Evolutionary conservation across 2,888 invertebrate species (phyloP), one percentile per base, ranked within the genome.

Genomic region (Ophion ellenae): DNA sequence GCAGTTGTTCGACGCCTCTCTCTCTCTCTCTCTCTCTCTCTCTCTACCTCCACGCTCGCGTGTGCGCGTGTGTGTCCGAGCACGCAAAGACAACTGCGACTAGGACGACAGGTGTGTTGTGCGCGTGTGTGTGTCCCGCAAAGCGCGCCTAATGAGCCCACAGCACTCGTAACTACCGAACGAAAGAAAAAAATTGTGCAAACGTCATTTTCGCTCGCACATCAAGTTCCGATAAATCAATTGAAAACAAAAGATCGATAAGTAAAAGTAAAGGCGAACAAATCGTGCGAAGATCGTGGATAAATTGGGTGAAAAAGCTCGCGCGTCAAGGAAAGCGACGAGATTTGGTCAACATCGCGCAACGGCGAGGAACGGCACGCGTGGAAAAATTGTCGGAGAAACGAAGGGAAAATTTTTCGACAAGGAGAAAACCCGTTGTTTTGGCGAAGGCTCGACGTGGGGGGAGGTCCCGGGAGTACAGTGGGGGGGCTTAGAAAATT

Each of bases 31-130:
- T n/a, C n/a, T n/a, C n/a, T 24, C 24, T 24, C 6, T 47, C 24
- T 71, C 53, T 20, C 9, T 88, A n/a, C 32, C 5, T 36, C 40
- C 66, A 14, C 10, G 71, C 47, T 32, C 57, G 76, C 10, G 66
- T 57, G 36, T 57, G 53, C 74, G 36, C 45, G 67, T 69, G 77
- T 67, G 67, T 67, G 67, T 66, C 53, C n/a, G n/a, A 87, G 81
- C 88, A 87, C 86, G 90, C 90, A 90, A 69, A 57, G 77, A 89
- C 91, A 90, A 90, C 90, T 90, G 89, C 90, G 88, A 79, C 88
- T 53, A 17, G 53, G 85, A 86, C 87, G 85, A 69, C 85, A 69
- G 64, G 78, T 75, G 76, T 67, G 53, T 57, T 59, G 45, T 70
- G 40, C 28, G 71, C 40, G 73, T 70, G 75, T 77, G 66, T 57